Evolutionary conservation across 2,888 invertebrate species (phyloP), one percentile per base, ranked within the genome.

Genomic region (Corythucha ciliata): DNA sequence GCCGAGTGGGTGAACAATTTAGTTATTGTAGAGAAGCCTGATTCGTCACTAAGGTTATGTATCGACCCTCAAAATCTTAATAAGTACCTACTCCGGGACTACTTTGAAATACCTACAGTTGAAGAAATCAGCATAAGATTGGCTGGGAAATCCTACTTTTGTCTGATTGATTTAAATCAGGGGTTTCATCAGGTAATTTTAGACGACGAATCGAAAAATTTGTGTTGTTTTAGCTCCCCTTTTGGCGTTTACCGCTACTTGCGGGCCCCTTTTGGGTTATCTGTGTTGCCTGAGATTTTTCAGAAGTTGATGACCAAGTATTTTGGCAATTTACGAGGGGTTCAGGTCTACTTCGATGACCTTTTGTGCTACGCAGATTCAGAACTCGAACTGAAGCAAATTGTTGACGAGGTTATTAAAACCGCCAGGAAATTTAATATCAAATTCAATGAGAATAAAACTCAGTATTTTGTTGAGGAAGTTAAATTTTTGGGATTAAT

Each of bases 281-380:
- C 40, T 20, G 27, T 36, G 37, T 36, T 49, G 29, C 39, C 12
- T 40, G 59, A 60, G 57, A 36, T 56, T 4, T 62, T 61, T 56
- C 58, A 58, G n/a, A n/a, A n/a, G n/a, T n/a, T 41, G 24, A 51
- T 53, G 34, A 44, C 49, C 25, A 40, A 55, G 41, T 34, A 29
- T 3, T 55, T 58, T 45, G 53, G 49, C 36, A 41, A 44, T 16
- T 22, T 45, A 12, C 48, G 56, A 45, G 62, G 61, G 16, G 59
- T 62, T 8, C 56, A 55, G 27, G 54, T 59, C 5, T 61, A 61
- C 51, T 54, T 63, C 25, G 63, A 65, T 57, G 63, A 64, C 55
- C 44, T 64, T 5, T 34, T 64, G 22, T 39, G 63, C 7, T 62
- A 53, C 40, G 60, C 60, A 10, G 53, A 27, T 45, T n/a, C n/a